Evolutionary conservation across 2,888 invertebrate species (phyloP).

Genomic region (Noctua pronuba): DNA sequence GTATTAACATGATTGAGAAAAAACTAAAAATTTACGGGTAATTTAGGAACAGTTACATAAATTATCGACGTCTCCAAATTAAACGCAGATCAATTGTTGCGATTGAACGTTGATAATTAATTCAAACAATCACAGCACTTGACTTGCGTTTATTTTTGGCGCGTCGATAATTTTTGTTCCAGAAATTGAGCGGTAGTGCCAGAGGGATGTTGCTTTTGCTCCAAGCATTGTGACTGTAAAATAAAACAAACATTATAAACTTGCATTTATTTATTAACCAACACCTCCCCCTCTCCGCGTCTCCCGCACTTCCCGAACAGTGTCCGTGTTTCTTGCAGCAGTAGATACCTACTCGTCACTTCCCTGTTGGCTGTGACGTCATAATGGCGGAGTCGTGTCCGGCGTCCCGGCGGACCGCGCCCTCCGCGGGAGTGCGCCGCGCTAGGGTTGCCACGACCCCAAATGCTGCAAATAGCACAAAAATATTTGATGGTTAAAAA

Average conservation of each 20-base stretch:
- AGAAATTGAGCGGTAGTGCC: background rate
- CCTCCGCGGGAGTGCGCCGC: conserved; percentile 47
- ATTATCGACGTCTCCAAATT: background rate
- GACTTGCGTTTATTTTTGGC: background rate
- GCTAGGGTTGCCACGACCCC: conserved; percentile 61
- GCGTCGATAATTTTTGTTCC: background rate
- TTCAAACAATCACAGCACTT: background rate
- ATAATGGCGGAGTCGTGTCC: conserved; percentile 77
- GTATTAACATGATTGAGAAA: too few species aligned
- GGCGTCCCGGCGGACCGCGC: conserved; percentile 69
- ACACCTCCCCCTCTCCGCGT: background rate
- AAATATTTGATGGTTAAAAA: background rate
- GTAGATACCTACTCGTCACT: conserved; percentile 31
- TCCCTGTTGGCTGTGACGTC: conserved; percentile 67
- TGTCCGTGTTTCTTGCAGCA: conserved; percentile 29
- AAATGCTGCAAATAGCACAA: background rate
- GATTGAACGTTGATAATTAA: background rate
- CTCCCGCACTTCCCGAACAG: background rate
- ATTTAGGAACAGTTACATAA: background rate
- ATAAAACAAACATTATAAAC: conserved; percentile 7
- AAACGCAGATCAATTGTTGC: background rate
- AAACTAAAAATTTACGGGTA: background rate
- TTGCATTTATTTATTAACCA: conserved; percentile 8
- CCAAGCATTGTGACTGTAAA: conserved; percentile 3
- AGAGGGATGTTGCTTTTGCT: background rate